Percentiles rank a stretch among this genome's conserved stretches.
Evolutionary conservation across 2,113 vertebrate genomes (phyloP).

Genomic region (Peromyscus polionotus): DNA sequence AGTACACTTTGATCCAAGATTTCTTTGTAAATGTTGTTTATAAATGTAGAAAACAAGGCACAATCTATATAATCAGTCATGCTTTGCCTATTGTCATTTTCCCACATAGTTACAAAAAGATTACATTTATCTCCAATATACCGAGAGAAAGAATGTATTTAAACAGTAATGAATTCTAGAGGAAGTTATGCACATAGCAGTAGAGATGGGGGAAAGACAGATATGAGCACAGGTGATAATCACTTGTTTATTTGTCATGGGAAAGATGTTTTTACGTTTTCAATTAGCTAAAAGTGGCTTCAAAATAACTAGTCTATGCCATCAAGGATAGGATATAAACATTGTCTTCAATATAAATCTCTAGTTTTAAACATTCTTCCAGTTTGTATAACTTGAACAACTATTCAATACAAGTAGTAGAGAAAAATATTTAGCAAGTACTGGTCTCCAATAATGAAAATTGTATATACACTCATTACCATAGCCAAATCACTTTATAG

Average conservation of each 20-base stretch:
- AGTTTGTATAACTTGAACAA: neutral
- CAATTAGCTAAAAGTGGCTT: constrained; percentile 63
- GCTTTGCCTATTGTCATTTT: neutral
- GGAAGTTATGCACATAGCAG: neutral
- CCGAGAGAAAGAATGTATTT: neutral
- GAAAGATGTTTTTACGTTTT: constrained; percentile 11
- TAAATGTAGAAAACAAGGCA: neutral
- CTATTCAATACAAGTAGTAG: neutral
- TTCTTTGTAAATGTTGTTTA: neutral
- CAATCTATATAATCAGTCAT: neutral
- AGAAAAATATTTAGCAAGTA: neutral
- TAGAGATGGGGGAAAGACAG: neutral
- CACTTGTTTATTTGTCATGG: neutral
- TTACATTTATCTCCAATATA: neutral
- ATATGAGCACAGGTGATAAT: constrained; percentile 9
- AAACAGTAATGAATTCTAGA: constrained; percentile 11
- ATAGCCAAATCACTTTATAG: neutral
- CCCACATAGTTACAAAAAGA: neutral
- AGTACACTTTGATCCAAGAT: neutral
- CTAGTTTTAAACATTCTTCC: neutral
- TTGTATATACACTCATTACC: neutral
- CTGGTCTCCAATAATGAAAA: neutral
- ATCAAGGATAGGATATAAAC: neutral
- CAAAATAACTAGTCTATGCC: neutral
- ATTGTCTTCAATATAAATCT: constrained; percentile 9